Conservation (phyloP, 2,113 vertebrate species). For the Tinamus guttatus region DNA sequence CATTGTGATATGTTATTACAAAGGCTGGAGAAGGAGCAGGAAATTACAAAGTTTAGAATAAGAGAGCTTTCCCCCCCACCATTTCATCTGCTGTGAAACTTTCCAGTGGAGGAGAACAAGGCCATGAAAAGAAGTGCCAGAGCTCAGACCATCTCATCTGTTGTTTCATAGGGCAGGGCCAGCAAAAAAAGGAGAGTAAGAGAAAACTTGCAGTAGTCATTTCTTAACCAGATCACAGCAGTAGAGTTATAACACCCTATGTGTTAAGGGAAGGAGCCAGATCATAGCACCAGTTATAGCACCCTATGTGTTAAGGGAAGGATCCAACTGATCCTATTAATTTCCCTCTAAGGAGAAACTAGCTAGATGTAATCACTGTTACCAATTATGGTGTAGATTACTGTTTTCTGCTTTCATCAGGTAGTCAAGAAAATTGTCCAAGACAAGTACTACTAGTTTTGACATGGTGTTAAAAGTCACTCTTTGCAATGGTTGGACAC, state of each 20-base stretch:
- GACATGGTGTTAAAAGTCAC: background rate
- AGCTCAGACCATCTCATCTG: background rate
- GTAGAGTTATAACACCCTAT: background rate
- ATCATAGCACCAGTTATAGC: background rate
- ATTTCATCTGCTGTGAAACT: background rate
- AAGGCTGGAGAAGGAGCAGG: conserved; percentile 7
- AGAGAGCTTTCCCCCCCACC: background rate
- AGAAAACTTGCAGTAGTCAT: background rate
- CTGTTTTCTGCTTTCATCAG: background rate
- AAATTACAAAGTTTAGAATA: conserved; percentile 53
- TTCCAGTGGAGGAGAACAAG: background rate
- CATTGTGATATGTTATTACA: conserved; percentile 38
- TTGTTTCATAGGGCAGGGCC: background rate
- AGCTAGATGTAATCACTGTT: background rate
- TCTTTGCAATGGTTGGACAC: background rate
- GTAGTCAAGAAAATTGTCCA: background rate
- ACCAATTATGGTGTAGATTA: too few species aligned
- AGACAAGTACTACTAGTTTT: background rate
- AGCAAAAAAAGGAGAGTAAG: background rate
- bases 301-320: background rate
- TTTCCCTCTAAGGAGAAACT: background rate
- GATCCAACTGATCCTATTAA: background rate
- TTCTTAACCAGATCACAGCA: background rate
- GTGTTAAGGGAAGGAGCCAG: background rate
- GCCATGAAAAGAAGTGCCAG: background rate